Conservation (phyloP, 35 echinoderm and acorn worm species). For the Acanthaster planci region DNA sequence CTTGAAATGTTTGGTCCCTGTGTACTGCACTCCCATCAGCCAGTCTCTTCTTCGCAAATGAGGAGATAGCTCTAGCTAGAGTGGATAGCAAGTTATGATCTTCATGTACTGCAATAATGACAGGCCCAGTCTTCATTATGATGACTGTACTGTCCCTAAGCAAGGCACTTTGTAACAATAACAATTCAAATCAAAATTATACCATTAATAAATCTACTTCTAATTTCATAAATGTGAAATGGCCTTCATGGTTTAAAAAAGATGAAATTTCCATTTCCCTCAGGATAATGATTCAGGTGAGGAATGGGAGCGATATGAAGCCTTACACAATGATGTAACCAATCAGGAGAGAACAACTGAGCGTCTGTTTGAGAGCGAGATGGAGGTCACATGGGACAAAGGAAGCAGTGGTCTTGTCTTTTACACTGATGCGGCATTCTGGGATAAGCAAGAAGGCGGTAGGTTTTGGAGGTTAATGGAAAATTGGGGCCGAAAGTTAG, state of each 20-base stretch:
- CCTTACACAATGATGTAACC: constrained; percentile 79
- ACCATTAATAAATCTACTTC: not conserved
- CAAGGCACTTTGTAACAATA: too few relatives aligned
- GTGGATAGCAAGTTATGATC: too few relatives aligned
- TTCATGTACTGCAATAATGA: too few relatives aligned
- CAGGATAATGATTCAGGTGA: constrained; percentile 85
- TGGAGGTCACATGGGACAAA: constrained; percentile 93
- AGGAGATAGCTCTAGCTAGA: too few relatives aligned
- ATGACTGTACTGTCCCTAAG: too few relatives aligned
- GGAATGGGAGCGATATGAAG: constrained; percentile 90
- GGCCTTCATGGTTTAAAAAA: not conserved
- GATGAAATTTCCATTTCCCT: constrained; percentile 4
- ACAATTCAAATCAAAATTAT: not conserved
- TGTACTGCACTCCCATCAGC: too few relatives aligned
- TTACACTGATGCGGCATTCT: constrained; percentile 92
- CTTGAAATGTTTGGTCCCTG: too few relatives aligned
- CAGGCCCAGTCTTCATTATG: too few relatives aligned
- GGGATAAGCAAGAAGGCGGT: constrained; percentile 91
- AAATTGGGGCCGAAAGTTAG: not conserved
- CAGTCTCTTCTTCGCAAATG: too few relatives aligned
- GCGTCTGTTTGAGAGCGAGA: constrained; percentile 87
- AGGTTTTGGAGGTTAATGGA: not conserved
- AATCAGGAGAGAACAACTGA: constrained; percentile 73
- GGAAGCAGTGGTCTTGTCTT: constrained; percentile 92
- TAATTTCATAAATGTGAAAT: not conserved